phyloP scores from a whole-genome alignment of 2,113 vertebrate genomes.

The Odontesthes bonariensis region DNA sequence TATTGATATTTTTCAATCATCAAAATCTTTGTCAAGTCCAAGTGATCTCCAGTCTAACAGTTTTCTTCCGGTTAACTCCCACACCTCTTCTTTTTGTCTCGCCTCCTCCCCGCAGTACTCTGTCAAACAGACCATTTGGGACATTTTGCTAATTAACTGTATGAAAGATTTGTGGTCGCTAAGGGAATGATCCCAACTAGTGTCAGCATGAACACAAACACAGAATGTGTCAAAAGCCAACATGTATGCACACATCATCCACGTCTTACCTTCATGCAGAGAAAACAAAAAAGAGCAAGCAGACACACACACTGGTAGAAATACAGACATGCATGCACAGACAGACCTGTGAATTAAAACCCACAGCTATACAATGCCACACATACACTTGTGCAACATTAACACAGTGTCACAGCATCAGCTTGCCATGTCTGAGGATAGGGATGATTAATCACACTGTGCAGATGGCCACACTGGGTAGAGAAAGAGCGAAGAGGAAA shows the following conservation, averaged over 20 bases:
- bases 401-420: slow-evolving; percentile 52
- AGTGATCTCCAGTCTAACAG: too few relatives aligned
- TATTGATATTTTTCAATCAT: neutral
- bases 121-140: slow-evolving; percentile 42
- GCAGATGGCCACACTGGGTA: slow-evolving; percentile 73
- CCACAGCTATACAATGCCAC: slow-evolving; percentile 6
- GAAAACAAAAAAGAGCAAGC: neutral
- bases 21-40: too few relatives aligned
- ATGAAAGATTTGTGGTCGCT: slow-evolving; percentile 51
- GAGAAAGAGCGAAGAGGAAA: slow-evolving; percentile 51
- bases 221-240: slow-evolving; percentile 56
- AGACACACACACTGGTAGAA: slow-evolving; percentile 7
- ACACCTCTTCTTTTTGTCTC: slow-evolving; percentile 10
- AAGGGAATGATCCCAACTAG: slow-evolving; percentile 39
- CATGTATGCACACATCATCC: slow-evolving; percentile 14
- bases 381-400: slow-evolving; percentile 20
- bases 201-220: slow-evolving; percentile 44
- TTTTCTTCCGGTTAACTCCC: too few relatives aligned
- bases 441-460: slow-evolving; percentile 76
- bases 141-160: slow-evolving; percentile 69
- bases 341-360: slow-evolving; percentile 24
- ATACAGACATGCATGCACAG: slow-evolving; percentile 25
- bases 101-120: neutral
- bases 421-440: slow-evolving; percentile 70
- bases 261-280: neutral